A percentile compares a stretch with the other conserved stretches of the same genome.
These are phyloP conservation scores for Onychorhynchus coronatus DNA, from an alignment of 2,113 vertebrate genomes.

Conservation along the genomic window DNA sequence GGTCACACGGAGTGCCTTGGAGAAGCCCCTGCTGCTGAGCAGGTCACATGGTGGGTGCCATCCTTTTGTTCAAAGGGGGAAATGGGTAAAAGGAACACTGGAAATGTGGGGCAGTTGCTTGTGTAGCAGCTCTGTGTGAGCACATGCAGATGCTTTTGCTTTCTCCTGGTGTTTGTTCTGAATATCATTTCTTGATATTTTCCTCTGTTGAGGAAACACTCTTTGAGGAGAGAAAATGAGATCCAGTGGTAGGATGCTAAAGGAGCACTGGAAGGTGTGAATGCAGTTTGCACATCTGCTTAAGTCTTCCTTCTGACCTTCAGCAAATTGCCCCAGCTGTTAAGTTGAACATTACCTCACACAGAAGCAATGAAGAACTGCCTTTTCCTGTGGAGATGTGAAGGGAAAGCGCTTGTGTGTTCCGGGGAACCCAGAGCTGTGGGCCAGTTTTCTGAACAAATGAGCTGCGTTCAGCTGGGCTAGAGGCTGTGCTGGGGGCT, in stretches of 20 bases:
- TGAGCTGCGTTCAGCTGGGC: not conserved
- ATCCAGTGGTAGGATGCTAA: not conserved
- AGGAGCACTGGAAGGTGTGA: not conserved
- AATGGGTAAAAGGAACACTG: not conserved
- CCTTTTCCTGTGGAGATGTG: not conserved
- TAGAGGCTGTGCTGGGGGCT: not conserved
- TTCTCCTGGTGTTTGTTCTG: not conserved
- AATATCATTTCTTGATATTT: not conserved
- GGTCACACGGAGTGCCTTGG: constrained; percentile 78
- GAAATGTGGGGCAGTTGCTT: not conserved
- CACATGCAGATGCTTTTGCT: not conserved
- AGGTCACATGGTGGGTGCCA: constrained; percentile 62
- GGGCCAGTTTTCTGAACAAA: not conserved
- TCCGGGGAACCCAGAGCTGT: not conserved
- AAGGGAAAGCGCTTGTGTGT: not conserved
- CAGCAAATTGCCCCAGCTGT: not conserved
- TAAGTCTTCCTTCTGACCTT: not conserved
- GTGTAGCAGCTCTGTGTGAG: not conserved
- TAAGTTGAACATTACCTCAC: not conserved
- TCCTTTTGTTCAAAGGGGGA: constrained; percentile 32
- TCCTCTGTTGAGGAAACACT: not conserved
- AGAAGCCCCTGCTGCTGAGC: constrained; percentile 59
- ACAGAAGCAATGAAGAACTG: not conserved
- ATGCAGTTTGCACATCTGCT: not conserved
- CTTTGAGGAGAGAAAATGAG: not conserved